A percentile compares a stretch with the other conserved stretches of the same genome.
These are phyloP conservation scores for Mastigias papua DNA, from an alignment of 30 jellyfish, hydroid and myxozoan genomes.

Conservation along the genomic window DNA sequence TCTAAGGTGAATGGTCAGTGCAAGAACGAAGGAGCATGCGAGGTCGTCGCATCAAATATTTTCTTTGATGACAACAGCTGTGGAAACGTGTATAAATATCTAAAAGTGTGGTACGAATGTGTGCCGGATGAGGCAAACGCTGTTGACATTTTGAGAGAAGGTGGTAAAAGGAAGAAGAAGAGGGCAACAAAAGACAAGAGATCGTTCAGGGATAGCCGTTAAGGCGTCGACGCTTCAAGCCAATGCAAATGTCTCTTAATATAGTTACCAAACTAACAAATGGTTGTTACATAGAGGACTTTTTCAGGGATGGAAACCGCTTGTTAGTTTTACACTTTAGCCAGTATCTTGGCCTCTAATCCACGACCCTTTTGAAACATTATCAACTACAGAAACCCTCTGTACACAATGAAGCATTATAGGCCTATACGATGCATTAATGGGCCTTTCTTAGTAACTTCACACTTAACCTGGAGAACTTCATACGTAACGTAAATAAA, in stretches of 20 bases:
- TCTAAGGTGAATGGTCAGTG: constrained; percentile 98
- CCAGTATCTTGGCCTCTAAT: constrained; percentile 2
- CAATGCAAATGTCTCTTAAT: constrained; percentile 4
- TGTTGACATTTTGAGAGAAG: constrained; percentile 97
- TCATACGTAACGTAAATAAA: constrained; percentile 24
- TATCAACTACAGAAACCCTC: constrained; percentile 20
- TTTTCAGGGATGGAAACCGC: constrained; percentile 14
- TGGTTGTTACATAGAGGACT: constrained; percentile 3
- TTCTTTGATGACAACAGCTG: constrained; percentile 99
- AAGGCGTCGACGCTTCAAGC: constrained; percentile 19
- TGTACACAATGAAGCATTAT: constrained; percentile 26
- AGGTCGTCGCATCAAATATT: constrained; percentile 99
- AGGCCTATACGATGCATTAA: constrained; percentile 8
- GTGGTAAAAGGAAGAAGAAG: constrained; percentile 96
- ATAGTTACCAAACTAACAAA: constrained; percentile 9
- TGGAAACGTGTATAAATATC: constrained; percentile 96
- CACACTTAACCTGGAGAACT: constrained; percentile 1
- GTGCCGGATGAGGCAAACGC: constrained; percentile 98
- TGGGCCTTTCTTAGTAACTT: constrained; percentile 35
- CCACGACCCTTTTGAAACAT: constrained; percentile 39
- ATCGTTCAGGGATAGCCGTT: constrained; percentile 98
- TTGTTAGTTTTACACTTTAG: constrained; percentile 1
- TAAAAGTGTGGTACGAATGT: constrained; percentile 99
- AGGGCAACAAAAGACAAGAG: constrained; percentile 97
- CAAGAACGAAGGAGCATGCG: constrained; percentile 99